Base-by-base conservation (phyloP, 2,888 invertebrate species). In the Cantharis lateralis region DNA sequence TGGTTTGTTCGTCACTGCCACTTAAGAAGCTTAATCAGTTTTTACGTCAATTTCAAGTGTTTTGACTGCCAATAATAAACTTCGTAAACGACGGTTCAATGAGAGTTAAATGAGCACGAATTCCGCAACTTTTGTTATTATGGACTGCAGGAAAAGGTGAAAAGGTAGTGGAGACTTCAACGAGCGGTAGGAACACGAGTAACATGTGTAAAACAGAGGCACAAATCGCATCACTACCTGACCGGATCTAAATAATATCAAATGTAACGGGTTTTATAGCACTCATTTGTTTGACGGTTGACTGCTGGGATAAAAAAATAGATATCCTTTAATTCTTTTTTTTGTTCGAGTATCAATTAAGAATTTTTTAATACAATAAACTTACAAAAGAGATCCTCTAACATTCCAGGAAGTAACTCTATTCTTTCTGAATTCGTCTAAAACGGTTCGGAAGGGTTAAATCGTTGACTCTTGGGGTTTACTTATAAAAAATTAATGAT, bases 161-260 rank as follows among this genome's bases (percentile, higher is more conserved):
- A 16, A 16, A 10, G 20, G n/a, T 20, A 66, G 24, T 24, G 61
- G 15, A 18, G 15, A 24, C n/a, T 76, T 74, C 78, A 76, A 74
- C 79, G 76, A 79, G 71, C 7, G 15, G 64, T 76, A 73, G 24
- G 70, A 64, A 64, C 64, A 32, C 66, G 20, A 71, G 78, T 79
- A 82, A 80, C 83, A 83, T 82, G 83, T 84, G 84, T 84, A 80
- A 82, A 82, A 81, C 80, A 70, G 76, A 63, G 70, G 48, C 62
- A 63, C 63, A 76, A 80, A 82, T 82, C 81, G 82, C 83, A 82
- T 81, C 32, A 32, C 83, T 84, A 84, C 84, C 84, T 84, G 84
- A 80, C 82, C 79, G 75, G 80, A 81, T 82, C 82, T 81, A 80
- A 83, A 83, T 83, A 84, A 84, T 84, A 83, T 80, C 82, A 84